These are phyloP conservation scores for Cassiopea andromeda DNA, from an alignment of 30 jellyfish, hydroid and myxozoan species.

Conservation along the genomic window DNA sequence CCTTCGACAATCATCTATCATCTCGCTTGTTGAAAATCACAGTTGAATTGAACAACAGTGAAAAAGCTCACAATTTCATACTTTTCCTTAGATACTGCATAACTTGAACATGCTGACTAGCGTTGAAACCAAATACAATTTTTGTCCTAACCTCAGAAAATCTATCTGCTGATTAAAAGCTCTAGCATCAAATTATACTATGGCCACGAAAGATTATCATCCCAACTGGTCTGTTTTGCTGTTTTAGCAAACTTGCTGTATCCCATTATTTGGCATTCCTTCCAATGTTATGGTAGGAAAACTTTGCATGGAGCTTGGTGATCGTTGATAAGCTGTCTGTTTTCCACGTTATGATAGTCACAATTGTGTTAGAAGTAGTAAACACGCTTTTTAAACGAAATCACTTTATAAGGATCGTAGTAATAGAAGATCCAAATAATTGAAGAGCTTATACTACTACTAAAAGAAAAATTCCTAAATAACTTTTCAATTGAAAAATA, in stretches of 20 bases:
- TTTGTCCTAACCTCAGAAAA: background rate
- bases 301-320: background rate
- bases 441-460: no score
- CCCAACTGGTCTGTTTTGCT: background rate
- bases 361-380: no score
- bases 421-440: no score
- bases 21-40: no score
- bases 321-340: no score
- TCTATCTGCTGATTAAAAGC: slow-evolving; percentile 9
- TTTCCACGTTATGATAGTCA: no score
- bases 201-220: slow-evolving; percentile 2
- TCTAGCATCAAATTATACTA: slow-evolving; percentile 1
- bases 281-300: background rate
- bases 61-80: background rate
- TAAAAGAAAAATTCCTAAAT: no score
- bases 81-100: background rate
- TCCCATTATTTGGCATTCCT: background rate
- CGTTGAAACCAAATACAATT: background rate
- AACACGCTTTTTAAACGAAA: no score
- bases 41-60: no score
- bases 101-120: background rate
- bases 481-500: no score
- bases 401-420: no score
- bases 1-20: no score
- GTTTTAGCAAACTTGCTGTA: background rate